Base-by-base conservation (phyloP, 2,113 vertebrate genomes). In the Raja brachyura region DNA sequence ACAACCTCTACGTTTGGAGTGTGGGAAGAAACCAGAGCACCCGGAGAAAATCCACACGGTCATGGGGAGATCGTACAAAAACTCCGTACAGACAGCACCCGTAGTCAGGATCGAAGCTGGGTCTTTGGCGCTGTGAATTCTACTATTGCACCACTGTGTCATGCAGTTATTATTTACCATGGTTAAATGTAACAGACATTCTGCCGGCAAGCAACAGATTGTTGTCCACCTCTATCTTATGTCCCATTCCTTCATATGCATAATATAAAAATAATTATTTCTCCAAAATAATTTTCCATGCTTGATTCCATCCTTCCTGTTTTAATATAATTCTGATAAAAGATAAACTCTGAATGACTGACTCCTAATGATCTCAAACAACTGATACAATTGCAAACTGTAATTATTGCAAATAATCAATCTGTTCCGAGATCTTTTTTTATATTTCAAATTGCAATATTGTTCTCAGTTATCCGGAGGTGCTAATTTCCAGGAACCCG, bases 311-410 rank as follows among this genome's bases (percentile, higher is more conserved):
- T 74, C 76, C 93, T 94, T 0, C 94, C 33, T 0, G 59, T 83
- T 14, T 96, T 75, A 75, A 66, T 88, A 94, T 95, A 90, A 73
- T 93, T 93, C 90, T 39, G 48, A n/a, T 48, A 3, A 14, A 1
- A 0, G 48, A 14, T 0, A 66, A 6, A 70, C 88, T 95, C 0
- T 25, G 93, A 95, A 96, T 96, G 14, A 93, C 93, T 25, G 93
- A 8, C 81, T 77, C n/a, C 39, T 79, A 16, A 61, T 83, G 59
- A 79, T 83, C 81, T 56, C 22, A 85, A 66, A 31, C 59, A 18
- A 33, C 86, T 92, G 68, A 92, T 68, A 22, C 68, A 31, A 22
- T 73, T 54, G 22, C 33, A 28, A 48, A 73, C 48, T 48, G 33
- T 48, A 70, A 25, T 39, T 33, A 63, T 5, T 68, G 16, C 25